Evolutionary conservation across 2,113 vertebrate species (phyloP), one percentile per base, ranked within the genome.

Genomic region (Petaurus breviceps): DNA sequence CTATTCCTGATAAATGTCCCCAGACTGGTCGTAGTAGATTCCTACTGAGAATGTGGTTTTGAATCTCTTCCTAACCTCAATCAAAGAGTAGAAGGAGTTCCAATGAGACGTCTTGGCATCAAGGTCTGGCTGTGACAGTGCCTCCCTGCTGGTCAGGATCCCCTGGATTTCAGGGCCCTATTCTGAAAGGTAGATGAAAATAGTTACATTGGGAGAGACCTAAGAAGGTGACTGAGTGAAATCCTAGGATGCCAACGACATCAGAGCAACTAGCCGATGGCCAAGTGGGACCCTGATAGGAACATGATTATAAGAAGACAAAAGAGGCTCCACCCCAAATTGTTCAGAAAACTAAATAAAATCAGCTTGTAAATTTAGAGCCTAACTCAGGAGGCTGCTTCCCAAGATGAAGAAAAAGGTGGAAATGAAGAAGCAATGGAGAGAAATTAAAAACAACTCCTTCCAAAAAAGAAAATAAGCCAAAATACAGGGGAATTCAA

Each of bases 391-490:
- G 92, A 96, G 37, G 89, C 49, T 26, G 0, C 57, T 96, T 94
- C 19, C 37, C 53, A n/a, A 57, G 96, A 8, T 61, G n/a, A 92
- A 96, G 43, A 49, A 93, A 93, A 95, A 92, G 53, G 8, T 90
- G 3, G 8, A 77, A 92, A 95, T 22, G 1, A 95, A 37, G 10
- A n/a, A 51, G 53, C 93, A 94, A 7, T 28, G 68, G 95, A 96
- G n/a, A 90, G 94, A 95, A 94, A 51, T 0, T 57, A 77, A 84
- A 92, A 84, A 84, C n/a, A 43, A 93, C 8, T 55, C 43, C 25
- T 94, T 50, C 53, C 68, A 96, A 94, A 52, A 92, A 57, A 89
- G 2, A 94, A 97, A 93, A 14, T 1, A 92, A 94, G 91, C 0
- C 57, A 4, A 94, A 96, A 95, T 94, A 22, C 14, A 53, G 51